Percentiles rank a stretch among this genome's conserved stretches.
Evolutionary conservation across 2,888 invertebrate genomes (phyloP).

Genomic region (Cephus rjabovi): DNA sequence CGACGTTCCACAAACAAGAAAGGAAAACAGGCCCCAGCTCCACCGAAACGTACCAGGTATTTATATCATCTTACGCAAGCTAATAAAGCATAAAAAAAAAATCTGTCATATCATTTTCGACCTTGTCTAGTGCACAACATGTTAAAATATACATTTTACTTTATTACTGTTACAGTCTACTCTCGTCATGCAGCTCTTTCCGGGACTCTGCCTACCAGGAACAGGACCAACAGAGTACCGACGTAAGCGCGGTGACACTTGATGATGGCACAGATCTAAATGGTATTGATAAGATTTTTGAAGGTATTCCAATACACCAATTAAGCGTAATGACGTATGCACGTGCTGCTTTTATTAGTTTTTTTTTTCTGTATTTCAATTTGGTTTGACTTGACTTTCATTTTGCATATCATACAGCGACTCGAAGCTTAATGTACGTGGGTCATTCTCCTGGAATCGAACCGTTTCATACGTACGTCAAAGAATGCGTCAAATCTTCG

Average conservation of each 20-base stretch:
- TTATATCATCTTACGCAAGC: conserved; percentile 13
- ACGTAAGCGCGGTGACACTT: conserved; percentile 67
- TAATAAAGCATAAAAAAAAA: neutral
- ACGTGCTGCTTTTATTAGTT: conserved; percentile 38
- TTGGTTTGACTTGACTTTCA: conserved; percentile 29
- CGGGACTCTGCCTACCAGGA: conserved; percentile 86
- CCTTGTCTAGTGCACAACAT: neutral
- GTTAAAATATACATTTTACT: neutral
- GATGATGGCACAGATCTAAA: conserved; percentile 71
- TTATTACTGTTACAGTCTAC: conserved; percentile 70
- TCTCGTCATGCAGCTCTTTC: conserved; percentile 88
- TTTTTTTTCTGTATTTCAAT: conserved; percentile 26
- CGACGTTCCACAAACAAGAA: conserved; percentile 87
- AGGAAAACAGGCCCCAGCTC: conserved; percentile 94
- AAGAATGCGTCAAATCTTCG: neutral
- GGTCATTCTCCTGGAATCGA: conserved; percentile 51
- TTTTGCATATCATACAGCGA: conserved; percentile 36
- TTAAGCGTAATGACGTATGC: conserved; percentile 64
- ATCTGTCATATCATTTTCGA: neutral
- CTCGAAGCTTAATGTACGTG: conserved; percentile 34
- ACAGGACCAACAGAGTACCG: conserved; percentile 68
- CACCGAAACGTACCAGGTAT: conserved; percentile 94
- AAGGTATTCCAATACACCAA: conserved; percentile 68
- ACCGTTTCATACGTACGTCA: conserved; percentile 1
- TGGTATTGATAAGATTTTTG: conserved; percentile 70